Percentiles rank a stretch among this genome's conserved stretches.
These are phyloP conservation scores for Helicoverpa armigera DNA, from an alignment of 1,140 invertebrate genomes.

Conservation along the genomic window DNA sequence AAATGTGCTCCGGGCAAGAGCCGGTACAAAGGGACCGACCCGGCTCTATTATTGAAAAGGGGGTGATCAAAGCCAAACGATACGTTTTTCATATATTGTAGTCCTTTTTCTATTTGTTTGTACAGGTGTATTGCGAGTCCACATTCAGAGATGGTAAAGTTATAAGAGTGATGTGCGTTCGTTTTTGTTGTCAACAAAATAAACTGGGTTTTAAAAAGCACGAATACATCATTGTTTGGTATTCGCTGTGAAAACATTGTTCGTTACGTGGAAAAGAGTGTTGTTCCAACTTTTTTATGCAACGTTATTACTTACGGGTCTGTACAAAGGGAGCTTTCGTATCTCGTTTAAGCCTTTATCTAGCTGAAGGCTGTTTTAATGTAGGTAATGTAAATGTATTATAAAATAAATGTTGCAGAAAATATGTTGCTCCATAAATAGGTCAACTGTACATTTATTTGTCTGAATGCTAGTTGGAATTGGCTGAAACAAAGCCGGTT, in stretches of 20 bases:
- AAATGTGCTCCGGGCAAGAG: slow-evolving; percentile 63
- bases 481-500: not conserved
- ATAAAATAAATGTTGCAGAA: slow-evolving; percentile 5
- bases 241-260: slow-evolving; percentile 31
- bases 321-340: slow-evolving; percentile 16
- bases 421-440: not conserved
- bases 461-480: not conserved
- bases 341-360: slow-evolving; percentile 13
- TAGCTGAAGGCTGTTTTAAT: slow-evolving; percentile 17
- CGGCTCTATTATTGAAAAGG: slow-evolving; percentile 82
- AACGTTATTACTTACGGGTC: slow-evolving; percentile 24
- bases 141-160: slow-evolving; percentile 65
- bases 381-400: slow-evolving; percentile 16
- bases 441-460: slow-evolving; percentile 7
- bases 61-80: slow-evolving; percentile 83
- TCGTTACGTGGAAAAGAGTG: slow-evolving; percentile 6
- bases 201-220: slow-evolving; percentile 62
- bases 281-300: slow-evolving; percentile 11
- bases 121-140: slow-evolving; percentile 69
- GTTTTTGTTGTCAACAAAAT: slow-evolving; percentile 57
- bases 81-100: slow-evolving; percentile 79
- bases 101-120: slow-evolving; percentile 78
- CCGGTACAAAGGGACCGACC: slow-evolving; percentile 72
- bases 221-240: slow-evolving; percentile 59
- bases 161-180: slow-evolving; percentile 60